Conservation (phyloP, 2,888 invertebrate genomes). For the Drosophila differens region DNA sequence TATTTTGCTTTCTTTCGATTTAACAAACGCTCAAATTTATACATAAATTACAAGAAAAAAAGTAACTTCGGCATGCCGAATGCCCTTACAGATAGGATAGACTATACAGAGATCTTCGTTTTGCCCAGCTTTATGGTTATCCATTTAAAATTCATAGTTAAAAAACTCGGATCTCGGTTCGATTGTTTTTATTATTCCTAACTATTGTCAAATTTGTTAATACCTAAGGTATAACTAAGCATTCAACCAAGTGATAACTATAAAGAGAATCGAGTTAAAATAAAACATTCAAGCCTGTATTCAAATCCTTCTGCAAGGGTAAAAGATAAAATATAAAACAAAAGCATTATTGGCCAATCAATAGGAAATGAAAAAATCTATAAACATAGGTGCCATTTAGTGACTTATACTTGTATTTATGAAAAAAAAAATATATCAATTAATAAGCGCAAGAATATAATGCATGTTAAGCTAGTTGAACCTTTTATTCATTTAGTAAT, state of each 20-base stretch:
- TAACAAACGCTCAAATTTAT: constrained; percentile 25
- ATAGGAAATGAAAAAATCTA: constrained; percentile 3
- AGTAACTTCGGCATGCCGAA: constrained; percentile 18
- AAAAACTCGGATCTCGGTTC: not conserved
- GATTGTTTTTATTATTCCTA: not conserved
- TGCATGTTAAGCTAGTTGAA: constrained; percentile 72
- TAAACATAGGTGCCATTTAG: constrained; percentile 20
- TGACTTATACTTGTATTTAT: constrained; percentile 16
- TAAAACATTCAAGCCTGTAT: not conserved
- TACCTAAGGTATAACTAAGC: not conserved
- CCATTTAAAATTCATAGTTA: not conserved
- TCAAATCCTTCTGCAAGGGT: constrained; percentile 9
- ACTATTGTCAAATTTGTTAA: no score
- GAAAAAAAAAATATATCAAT: constrained; percentile 13
- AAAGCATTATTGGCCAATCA: constrained; percentile 13
- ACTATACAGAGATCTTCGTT: not conserved
- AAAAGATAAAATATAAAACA: not conserved
- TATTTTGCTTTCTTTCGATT: constrained; percentile 43
- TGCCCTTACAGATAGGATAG: constrained; percentile 19
- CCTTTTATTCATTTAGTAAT: constrained; percentile 14
- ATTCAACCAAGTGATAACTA: not conserved
- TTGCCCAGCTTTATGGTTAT: not conserved
- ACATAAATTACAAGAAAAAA: constrained; percentile 5
- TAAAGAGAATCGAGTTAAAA: not conserved
- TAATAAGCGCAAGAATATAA: constrained; percentile 42